Evolutionary conservation across 2,888 invertebrate genomes (phyloP).

Genomic region (Anticlea derivata): DNA sequence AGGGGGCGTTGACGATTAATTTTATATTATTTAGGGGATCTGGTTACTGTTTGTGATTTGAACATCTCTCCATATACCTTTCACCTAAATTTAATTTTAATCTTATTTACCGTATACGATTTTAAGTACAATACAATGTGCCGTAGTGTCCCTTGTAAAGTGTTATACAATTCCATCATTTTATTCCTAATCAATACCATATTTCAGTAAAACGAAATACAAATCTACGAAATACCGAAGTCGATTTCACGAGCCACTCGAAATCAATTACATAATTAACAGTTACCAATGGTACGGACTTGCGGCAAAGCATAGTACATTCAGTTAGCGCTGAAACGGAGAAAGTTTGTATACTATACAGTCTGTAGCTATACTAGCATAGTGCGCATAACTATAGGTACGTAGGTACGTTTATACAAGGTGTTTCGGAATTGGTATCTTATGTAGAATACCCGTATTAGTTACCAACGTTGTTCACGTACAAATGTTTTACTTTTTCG

Average conservation of each 20-base stretch:
- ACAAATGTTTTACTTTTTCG: no score
- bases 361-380: slow-evolving; percentile 16
- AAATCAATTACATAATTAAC: slow-evolving; percentile 11
- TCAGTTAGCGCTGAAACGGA: slow-evolving; percentile 52
- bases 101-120: no score
- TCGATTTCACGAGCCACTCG: slow-evolving; percentile 2
- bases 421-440: neutral
- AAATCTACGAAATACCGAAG: neutral
- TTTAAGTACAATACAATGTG: no score
- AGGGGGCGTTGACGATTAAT: slow-evolving; percentile 18
- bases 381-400: neutral
- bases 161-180: no score
- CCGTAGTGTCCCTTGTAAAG: no score
- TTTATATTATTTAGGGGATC: slow-evolving; percentile 19
- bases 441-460: neutral
- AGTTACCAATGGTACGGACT: slow-evolving; percentile 39
- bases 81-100: no score
- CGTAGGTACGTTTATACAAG: neutral
- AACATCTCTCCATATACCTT: no score
- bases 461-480: no score
- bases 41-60: neutral
- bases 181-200: no score
- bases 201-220: neutral
- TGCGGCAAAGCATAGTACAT: slow-evolving; percentile 46
- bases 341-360: no score